A percentile compares a stretch with the other conserved stretches of the same genome.
Conservation (phyloP, 2,113 vertebrate species). For the Seriola aureovittata region DNA sequence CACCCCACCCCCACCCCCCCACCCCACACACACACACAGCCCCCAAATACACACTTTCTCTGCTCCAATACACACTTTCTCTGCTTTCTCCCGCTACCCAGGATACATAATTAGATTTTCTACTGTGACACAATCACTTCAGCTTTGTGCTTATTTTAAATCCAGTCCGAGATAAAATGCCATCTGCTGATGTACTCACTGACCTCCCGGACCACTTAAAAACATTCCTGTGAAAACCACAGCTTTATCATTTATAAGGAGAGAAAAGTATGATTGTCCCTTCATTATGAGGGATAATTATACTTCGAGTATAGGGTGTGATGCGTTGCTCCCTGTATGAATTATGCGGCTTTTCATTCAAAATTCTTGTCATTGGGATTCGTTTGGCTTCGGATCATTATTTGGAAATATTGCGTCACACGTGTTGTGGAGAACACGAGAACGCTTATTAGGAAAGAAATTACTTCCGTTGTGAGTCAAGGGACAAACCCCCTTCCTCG, state of each 20-base stretch:
- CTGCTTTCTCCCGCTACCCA: neutral
- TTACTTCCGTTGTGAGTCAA: constrained; percentile 25
- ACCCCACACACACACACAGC: neutral
- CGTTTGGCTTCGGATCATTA: constrained; percentile 13
- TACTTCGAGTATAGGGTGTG: neutral
- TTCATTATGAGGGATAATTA: neutral
- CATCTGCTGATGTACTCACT: neutral
- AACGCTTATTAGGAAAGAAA: constrained; percentile 7
- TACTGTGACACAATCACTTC: constrained; percentile 22
- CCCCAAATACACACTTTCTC: constrained; percentile 18
- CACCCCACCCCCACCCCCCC: neutral
- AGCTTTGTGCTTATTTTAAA: constrained; percentile 28
- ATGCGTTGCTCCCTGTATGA: neutral
- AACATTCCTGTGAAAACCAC: constrained; percentile 28
- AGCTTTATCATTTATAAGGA: neutral
- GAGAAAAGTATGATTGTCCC: neutral
- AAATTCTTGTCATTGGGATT: constrained; percentile 1
- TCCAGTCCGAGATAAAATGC: neutral
- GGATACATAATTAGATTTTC: constrained; percentile 56
- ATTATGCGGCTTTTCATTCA: constrained; percentile 8
- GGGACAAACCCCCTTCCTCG: neutral
- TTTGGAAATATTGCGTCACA: constrained; percentile 6
- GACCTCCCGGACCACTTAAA: constrained; percentile 8
- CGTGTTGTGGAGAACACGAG: neutral
- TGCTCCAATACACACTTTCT: constrained; percentile 22